Base-by-base conservation (phyloP, 2,113 vertebrate genomes). In the Notiomystis cincta region DNA sequence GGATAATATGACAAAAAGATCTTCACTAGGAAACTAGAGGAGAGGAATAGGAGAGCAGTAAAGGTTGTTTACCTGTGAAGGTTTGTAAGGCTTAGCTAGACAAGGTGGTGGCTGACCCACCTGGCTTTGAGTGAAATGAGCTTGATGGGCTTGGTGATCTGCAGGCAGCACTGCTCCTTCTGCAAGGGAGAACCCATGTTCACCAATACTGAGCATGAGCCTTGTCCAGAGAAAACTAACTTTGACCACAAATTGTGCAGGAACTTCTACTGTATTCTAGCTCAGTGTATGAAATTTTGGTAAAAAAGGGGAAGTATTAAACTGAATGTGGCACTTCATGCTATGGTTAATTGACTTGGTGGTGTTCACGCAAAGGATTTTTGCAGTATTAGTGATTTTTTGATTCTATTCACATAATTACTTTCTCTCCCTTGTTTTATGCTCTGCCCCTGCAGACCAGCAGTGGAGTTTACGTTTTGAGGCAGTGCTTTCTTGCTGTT, bases 131-230 rank as follows among this genome's bases (percentile, higher is more conserved):
- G n/a, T 67, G 45, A 61, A 71, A 40, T 19, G 48, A 79, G 27
- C 14, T 42, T 13, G 40, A n/a, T 51, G 30, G 28, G 27, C 15
- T 64, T n/a, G 28, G 13, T 54, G 48, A 53, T 47, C 13, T n/a
- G 23, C 47, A 88, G 85, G 21, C 42, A 30, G 21, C 33, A 17
- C 25, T n/a, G 19, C 35, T 51, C 8, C 61, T 88, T 79, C 53
- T 40, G 28, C 2, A 1, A 69, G 11, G 33, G 5, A 82, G 10
- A 58, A 22, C 2, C 6, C 12, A 21, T 0, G 2, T 33, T 11
- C 44, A 61, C 9, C 0, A 1, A 4, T 9, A 6, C 17, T 60
- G 13, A 23, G 5, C 15, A 7, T 45, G 18, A 78, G 13, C 15
- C 37, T 71, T 2, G 0, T 40, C 40, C n/a, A 85, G 57, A 79